Percentiles rank a stretch among this genome's conserved stretches.
phyloP scores from a whole-genome alignment of 2,113 vertebrate genomes.

The Mastomys coucha region DNA sequence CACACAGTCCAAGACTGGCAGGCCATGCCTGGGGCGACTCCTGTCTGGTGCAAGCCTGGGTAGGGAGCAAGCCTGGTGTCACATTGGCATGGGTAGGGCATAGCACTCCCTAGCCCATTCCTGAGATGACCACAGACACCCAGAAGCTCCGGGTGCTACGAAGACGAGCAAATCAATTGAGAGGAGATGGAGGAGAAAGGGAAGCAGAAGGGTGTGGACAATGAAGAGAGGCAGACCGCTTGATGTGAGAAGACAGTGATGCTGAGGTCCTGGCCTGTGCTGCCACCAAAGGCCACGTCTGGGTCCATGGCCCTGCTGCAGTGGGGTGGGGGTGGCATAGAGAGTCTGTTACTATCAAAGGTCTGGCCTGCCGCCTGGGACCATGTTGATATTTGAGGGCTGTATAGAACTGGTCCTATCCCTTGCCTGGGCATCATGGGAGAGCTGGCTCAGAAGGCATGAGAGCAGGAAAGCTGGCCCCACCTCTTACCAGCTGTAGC shows the following conservation, averaged over 20 bases:
- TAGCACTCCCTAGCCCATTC: background rate
- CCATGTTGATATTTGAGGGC: background rate
- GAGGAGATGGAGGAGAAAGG: background rate
- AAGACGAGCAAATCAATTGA: background rate
- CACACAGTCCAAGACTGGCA: background rate
- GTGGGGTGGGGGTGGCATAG: no score
- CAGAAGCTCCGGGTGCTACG: background rate
- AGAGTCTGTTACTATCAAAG: background rate
- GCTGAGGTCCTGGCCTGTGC: background rate
- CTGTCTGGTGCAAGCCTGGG: no score
- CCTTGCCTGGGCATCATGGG: no score
- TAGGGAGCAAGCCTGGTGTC: no score
- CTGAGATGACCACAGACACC: no score
- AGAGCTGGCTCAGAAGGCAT: no score
- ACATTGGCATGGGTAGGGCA: background rate
- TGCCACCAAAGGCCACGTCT: background rate
- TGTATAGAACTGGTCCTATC: background rate
- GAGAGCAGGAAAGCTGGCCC: no score
- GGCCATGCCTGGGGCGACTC: background rate
- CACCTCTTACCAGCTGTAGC: background rate
- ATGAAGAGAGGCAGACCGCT: background rate
- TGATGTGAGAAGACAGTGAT: background rate
- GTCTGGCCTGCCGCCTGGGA: background rate
- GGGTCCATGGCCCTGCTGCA: background rate
- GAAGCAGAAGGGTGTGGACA: background rate